A percentile compares a stretch with the other conserved stretches of the same genome.
Conservation (phyloP, 1,140 invertebrate species). For the Schlechtendalia chinensis region DNA sequence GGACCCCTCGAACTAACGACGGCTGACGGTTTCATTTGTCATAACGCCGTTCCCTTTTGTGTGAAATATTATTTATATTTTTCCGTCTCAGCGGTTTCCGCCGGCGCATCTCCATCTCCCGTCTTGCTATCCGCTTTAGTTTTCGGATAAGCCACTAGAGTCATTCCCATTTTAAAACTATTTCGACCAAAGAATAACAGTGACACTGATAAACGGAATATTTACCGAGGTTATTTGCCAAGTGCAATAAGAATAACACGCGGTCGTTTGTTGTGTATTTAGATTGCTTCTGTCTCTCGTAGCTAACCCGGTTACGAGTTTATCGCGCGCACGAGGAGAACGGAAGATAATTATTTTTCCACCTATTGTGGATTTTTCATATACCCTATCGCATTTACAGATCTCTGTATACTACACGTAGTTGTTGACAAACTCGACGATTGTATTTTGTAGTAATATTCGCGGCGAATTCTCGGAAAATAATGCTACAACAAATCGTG, state of each 20-base stretch:
- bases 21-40: neutral
- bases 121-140: neutral
- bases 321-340: neutral
- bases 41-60: conserved; percentile 6
- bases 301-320: neutral
- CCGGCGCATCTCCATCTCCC: neutral
- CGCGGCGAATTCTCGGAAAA: too few species aligned
- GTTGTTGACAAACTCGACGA: too few species aligned
- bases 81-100: neutral
- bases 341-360: neutral
- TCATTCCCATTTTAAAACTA: too few species aligned
- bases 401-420: too few species aligned
- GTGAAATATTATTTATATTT: conserved; percentile 18
- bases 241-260: neutral
- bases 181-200: too few species aligned
- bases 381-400: too few species aligned
- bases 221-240: too few species aligned
- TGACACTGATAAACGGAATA: too few species aligned
- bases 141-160: too few species aligned
- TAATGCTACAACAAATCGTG: too few species aligned
- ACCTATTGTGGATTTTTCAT: too few species aligned
- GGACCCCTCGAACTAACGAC: neutral
- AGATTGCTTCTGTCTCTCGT: neutral
- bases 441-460: too few species aligned
- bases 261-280: neutral